phyloP scores from a whole-genome alignment of 2,113 vertebrate genomes.

The Stigmatopora argus region DNA sequence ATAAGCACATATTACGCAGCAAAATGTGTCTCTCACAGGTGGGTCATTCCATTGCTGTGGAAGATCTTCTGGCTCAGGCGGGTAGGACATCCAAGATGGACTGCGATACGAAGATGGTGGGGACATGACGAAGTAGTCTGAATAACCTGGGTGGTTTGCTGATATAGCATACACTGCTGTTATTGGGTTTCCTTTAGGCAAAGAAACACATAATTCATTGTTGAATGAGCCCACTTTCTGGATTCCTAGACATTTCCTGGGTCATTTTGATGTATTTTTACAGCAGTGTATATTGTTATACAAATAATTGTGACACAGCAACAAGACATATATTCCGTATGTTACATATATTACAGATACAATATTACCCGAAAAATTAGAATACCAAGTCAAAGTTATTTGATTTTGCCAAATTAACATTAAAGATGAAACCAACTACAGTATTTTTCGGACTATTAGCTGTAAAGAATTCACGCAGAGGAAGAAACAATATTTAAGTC shows the following conservation, averaged over 20 bases:
- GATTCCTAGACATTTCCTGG: background rate
- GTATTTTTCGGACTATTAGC: too few species aligned
- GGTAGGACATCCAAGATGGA: constrained; percentile 95
- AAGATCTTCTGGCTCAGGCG: constrained; percentile 84
- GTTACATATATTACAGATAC: too few species aligned
- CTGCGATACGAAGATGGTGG: constrained; percentile 87
- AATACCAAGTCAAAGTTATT: too few species aligned
- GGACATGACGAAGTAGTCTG: constrained; percentile 91
- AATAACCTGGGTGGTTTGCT: constrained; percentile 88
- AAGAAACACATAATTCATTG: background rate
- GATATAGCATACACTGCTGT: constrained; percentile 97
- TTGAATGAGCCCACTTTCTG: background rate
- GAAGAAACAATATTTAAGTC: too few species aligned
- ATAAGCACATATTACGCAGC: background rate
- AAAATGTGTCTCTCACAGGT: constrained; percentile 41
- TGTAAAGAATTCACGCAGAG: too few species aligned
- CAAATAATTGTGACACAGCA: background rate
- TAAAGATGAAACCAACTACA: too few species aligned
- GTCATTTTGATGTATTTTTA: background rate
- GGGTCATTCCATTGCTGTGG: constrained; percentile 90
- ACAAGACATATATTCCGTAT: too few species aligned
- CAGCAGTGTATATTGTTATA: background rate
- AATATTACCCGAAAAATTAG: too few species aligned
- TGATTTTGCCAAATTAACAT: too few species aligned
- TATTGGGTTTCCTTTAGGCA: constrained; percentile 83